phyloP scores from a whole-genome alignment of 2,797 vertebrate species.

The Galagoides demidoff region DNA sequence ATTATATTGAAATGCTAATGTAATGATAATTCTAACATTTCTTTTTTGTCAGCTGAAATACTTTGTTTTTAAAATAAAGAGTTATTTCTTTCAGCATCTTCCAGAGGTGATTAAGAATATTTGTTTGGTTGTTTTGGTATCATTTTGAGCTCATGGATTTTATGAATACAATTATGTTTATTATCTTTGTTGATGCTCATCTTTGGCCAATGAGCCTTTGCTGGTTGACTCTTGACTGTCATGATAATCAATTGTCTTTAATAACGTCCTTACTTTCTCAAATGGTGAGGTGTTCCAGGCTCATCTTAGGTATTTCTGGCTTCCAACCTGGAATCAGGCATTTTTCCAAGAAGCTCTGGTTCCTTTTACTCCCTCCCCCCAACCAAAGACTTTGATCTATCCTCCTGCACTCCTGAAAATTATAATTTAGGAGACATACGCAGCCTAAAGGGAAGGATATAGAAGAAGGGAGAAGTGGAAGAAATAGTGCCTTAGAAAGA shows the following conservation, averaged over 20 bases:
- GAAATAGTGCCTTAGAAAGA: not conserved
- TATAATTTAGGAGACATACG: not conserved
- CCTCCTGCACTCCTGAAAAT: not conserved
- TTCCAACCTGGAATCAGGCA: not conserved
- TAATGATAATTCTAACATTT: not conserved
- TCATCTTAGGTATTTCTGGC: not conserved
- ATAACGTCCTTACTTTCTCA: not conserved
- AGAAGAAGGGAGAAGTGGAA: not conserved
- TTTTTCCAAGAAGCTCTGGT: not conserved
- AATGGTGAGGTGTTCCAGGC: not conserved
- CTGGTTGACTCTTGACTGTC: not conserved
- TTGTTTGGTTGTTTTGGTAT: not conserved
- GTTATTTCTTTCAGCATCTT: not conserved
- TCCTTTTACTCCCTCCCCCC: not conserved
- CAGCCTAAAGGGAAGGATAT: not conserved
- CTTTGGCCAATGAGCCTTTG: not conserved
- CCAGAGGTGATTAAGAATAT: not conserved
- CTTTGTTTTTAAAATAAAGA: conserved; percentile 1
- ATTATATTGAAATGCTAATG: not conserved
- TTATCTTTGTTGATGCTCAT: not conserved
- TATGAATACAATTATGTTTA: not conserved
- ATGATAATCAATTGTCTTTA: not conserved
- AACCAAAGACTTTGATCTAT: not conserved
- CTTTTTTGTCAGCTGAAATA: not conserved
- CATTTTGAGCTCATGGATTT: not conserved